Conservation (phyloP, 2,888 invertebrate genomes). For the Drosophila algonquin region DNA sequence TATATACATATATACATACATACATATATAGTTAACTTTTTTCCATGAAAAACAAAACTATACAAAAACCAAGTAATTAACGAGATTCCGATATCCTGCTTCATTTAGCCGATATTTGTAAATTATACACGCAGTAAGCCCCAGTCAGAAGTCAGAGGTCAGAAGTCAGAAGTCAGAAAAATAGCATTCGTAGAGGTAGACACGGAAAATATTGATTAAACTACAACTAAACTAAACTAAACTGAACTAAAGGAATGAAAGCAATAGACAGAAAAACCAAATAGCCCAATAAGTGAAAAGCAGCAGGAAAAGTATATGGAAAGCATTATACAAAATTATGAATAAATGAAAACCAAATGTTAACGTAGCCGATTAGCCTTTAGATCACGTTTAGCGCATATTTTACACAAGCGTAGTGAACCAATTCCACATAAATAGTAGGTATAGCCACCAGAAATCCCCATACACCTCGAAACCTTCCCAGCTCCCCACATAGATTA, state of each 20-base stretch:
- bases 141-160: neutral
- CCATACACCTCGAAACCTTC: neutral
- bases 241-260: neutral
- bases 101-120: constrained; percentile 51
- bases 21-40: constrained; percentile 65
- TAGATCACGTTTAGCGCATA: constrained; percentile 49
- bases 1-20: constrained; percentile 24
- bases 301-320: constrained; percentile 7
- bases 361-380: constrained; percentile 53
- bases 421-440: constrained; percentile 23
- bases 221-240: neutral
- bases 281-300: constrained; percentile 37
- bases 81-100: constrained; percentile 21
- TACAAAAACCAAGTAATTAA: constrained; percentile 15
- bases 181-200: constrained; percentile 5
- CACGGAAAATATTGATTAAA: neutral
- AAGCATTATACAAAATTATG: constrained; percentile 24
- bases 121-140: constrained; percentile 32
- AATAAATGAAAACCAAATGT: constrained; percentile 47
- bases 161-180: constrained; percentile 4
- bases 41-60: constrained; percentile 62
- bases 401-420: constrained; percentile 49
- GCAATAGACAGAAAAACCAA: constrained; percentile 18
- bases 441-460: neutral
- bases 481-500: constrained; percentile 2